phyloP scores from a whole-genome alignment of 2,888 invertebrate genomes.

The Plagiodera versicolora region DNA sequence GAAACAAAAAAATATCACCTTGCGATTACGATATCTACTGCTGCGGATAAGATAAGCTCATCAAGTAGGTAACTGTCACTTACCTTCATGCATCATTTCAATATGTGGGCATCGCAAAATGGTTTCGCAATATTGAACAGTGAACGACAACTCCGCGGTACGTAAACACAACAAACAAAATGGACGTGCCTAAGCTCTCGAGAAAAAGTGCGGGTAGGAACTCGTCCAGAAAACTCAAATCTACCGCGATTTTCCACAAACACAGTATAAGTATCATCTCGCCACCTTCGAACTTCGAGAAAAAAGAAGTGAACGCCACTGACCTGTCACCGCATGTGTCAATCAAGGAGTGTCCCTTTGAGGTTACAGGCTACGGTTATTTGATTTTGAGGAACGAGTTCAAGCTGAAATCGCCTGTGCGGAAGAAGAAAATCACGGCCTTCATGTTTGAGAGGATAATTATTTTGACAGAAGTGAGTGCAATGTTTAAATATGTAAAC shows the following conservation, averaged over 20 bases:
- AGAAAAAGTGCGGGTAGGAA: conserved; percentile 13
- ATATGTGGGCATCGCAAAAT: conserved; percentile 1
- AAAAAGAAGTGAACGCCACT: conserved; percentile 19
- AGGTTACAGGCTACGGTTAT: conserved; percentile 42
- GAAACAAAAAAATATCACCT: not conserved
- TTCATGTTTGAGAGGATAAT: conserved; percentile 50
- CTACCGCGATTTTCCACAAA: conserved; percentile 15
- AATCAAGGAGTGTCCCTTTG: conserved; percentile 50
- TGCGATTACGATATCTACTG: not conserved
- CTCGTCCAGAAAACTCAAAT: conserved; percentile 14
- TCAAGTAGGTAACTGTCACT: not conserved
- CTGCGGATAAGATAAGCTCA: not conserved
- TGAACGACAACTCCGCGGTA: no score
- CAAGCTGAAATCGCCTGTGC: conserved; percentile 40
- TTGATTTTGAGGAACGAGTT: conserved; percentile 46
- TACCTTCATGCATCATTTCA: not conserved
- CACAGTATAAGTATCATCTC: conserved; percentile 26
- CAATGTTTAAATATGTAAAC: no score
- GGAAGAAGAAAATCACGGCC: conserved; percentile 42
- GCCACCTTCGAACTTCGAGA: conserved; percentile 28
- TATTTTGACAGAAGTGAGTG: conserved; percentile 43
- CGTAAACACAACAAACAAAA: no score
- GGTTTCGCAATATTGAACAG: not conserved
- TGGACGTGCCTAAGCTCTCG: conserved; percentile 13
- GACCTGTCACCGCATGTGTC: conserved; percentile 24